Evolutionary conservation across 2,797 vertebrate genomes (phyloP).

Genomic region (Lateolabrax maculatus): DNA sequence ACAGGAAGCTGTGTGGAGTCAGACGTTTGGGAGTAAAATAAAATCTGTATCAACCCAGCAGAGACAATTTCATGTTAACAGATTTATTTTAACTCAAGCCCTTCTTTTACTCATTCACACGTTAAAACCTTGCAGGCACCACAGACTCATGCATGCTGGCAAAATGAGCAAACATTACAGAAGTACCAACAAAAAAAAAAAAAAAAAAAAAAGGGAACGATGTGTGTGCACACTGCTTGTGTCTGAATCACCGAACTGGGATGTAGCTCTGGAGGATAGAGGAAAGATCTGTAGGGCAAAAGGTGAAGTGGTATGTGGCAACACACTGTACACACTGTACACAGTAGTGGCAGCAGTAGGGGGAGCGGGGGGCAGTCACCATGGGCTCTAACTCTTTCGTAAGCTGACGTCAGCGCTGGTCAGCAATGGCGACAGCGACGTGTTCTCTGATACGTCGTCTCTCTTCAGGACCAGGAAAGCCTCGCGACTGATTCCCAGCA

Average conservation of each 20-base stretch:
- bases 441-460: slow-evolving; percentile 91
- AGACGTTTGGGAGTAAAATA: neutral
- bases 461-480: slow-evolving; percentile 93
- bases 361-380: neutral
- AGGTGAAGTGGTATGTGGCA: slow-evolving; percentile 37
- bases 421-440: slow-evolving; percentile 90
- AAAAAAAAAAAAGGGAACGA: neutral
- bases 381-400: slow-evolving; percentile 88
- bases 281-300: slow-evolving; percentile 36
- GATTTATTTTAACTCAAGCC: slow-evolving; percentile 73
- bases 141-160: slow-evolving; percentile 61
- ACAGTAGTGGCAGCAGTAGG: slow-evolving; percentile 33
- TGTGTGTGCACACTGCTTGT: slow-evolving; percentile 8
- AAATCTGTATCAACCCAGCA: neutral
- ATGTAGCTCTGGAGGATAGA: slow-evolving; percentile 38
- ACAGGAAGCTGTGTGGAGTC: neutral
- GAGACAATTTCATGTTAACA: slow-evolving; percentile 28
- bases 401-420: slow-evolving; percentile 92
- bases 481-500: slow-evolving; percentile 96
- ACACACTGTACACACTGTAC: slow-evolving; percentile 49
- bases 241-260: slow-evolving; percentile 26
- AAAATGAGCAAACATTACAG: slow-evolving; percentile 53
- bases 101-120: slow-evolving; percentile 64
- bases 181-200: slow-evolving; percentile 46
- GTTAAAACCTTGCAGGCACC: slow-evolving; percentile 64